Evolutionary conservation across 2,113 vertebrate species (phyloP), one percentile per base, ranked within the genome.

Genomic region (Romanogobio albipinnatus): DNA sequence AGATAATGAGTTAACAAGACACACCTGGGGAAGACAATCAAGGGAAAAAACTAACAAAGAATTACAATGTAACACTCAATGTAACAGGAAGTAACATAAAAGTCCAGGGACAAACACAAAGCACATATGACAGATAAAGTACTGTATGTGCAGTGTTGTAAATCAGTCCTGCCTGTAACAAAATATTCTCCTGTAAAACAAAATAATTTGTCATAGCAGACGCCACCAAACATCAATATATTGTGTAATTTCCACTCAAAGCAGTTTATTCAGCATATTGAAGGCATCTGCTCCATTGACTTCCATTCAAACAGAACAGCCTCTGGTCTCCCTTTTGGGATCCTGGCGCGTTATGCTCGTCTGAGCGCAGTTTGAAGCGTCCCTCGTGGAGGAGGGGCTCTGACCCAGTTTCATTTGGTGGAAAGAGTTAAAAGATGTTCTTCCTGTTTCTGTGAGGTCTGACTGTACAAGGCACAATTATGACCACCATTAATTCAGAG

Each of bases 401-500:
- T 85, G 47, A 79, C 64, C 62, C 24, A 85, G 49, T 70, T 71
- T 68, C 47, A 79, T 45, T 9, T 51, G 29, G 14, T 47, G n/a
- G 3, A 78, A 78, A 39, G 33, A 17, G 76, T 84, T 77, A 39
- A 84, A 66, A 79, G 22, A 45, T 62, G 13, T 9, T 36, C 19
- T 86, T 82, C 66, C 47, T 81, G 58, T 70, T 33, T 75, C 26
- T 49, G 10, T 9, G 3, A 64, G 36, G 22, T 15, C 14, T 26
- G 56, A 24, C 51, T 58, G 9, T 22, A 47, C 15, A 33, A 26
- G 33, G 51, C 51, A 71, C n/a, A 70, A 19, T 56, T 59, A 43
- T 59, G 26, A 80, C 19, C 14, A 58, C 9, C 4, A 45, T 49
- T 33, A 71, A 61, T 61, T 10, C 15, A 2, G n/a, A 66, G 9